phyloP scores from a whole-genome alignment of 2,113 vertebrate species.

The Axis porcinus region DNA sequence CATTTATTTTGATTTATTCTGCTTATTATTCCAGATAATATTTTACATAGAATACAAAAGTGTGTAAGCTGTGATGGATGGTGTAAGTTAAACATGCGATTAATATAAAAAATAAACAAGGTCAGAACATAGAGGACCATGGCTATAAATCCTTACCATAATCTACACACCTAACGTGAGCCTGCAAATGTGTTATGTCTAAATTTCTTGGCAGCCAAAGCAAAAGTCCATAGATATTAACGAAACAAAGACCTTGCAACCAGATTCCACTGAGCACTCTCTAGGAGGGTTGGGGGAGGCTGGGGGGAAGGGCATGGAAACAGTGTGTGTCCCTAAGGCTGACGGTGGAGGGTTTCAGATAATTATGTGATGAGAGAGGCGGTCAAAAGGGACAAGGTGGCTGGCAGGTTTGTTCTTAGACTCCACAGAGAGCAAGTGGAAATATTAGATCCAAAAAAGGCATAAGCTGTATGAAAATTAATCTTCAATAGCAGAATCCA shows the following conservation, averaged over 20 bases:
- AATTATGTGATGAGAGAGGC: neutral
- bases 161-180: neutral
- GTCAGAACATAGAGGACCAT: neutral
- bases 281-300: fast-evolving
- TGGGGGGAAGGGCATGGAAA: neutral
- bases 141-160: neutral
- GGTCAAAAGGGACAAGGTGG: fast-evolving
- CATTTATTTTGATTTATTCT: conserved; percentile 17
- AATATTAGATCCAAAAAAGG: neutral
- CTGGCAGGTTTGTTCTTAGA: neutral
- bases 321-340: neutral
- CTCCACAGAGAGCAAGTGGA: neutral
- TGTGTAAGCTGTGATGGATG: neutral
- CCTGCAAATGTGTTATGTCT: neutral
- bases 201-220: neutral
- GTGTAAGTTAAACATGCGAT: neutral
- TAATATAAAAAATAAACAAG: neutral
- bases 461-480: neutral
- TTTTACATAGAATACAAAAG: neutral
- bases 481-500: neutral
- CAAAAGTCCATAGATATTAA: neutral
- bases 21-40: neutral
- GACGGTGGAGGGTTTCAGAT: neutral
- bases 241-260: neutral
- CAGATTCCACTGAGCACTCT: neutral